phyloP scores from a whole-genome alignment of 1,140 invertebrate genomes.

The Bombus breviceps region DNA sequence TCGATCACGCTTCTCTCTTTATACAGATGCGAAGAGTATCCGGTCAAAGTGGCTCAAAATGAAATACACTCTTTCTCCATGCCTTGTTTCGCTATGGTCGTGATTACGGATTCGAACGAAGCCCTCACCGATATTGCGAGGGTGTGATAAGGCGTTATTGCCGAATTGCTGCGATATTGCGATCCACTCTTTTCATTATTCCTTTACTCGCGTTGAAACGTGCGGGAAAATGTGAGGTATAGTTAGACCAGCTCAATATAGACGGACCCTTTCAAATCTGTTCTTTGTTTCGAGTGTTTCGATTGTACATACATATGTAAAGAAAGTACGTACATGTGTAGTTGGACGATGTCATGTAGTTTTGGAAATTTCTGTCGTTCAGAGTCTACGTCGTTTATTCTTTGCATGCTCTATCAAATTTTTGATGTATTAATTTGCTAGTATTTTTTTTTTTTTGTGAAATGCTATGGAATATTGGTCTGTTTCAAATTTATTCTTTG shows the following conservation, averaged over 20 bases:
- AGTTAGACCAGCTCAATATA: not conserved
- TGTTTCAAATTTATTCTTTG: not conserved
- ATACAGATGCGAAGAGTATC: not conserved
- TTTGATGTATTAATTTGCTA: not conserved
- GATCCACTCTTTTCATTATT: constrained; percentile 22
- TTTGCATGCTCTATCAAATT: not conserved
- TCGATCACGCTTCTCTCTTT: constrained; percentile 1
- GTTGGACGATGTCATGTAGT: no score
- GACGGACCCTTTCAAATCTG: not conserved
- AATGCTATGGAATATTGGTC: not conserved
- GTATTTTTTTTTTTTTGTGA: not conserved
- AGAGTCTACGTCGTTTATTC: not conserved
- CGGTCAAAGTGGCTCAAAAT: not conserved
- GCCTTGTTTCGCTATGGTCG: not conserved
- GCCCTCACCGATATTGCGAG: constrained; percentile 2
- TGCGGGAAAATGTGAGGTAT: not conserved
- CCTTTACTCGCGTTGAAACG: no score
- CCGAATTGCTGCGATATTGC: constrained; percentile 22
- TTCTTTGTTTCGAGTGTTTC: not conserved
- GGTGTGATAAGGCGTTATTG: constrained; percentile 31
- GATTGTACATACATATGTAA: not conserved
- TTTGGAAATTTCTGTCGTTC: not conserved
- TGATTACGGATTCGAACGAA: constrained; percentile 21
- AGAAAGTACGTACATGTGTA: no score
- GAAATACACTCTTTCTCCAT: constrained; percentile 7